Conservation (phyloP, 2,888 invertebrate species). For the Drosophila kuntzei region DNA sequence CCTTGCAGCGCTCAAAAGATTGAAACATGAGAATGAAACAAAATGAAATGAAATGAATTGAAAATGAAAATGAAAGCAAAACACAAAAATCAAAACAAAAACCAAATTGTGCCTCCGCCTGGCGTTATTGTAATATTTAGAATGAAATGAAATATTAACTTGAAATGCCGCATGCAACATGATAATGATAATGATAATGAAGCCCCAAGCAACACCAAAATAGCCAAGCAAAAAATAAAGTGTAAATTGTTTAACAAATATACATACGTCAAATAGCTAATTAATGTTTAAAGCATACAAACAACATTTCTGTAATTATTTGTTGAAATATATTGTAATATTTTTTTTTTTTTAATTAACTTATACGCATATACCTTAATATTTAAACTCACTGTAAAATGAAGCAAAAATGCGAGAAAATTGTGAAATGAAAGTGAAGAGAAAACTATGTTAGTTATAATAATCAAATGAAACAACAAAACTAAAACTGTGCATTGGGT, state of each 20-base stretch:
- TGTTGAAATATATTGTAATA: constrained; percentile 44
- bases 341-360: constrained; percentile 32
- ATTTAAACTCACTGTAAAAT: constrained; percentile 50
- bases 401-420: constrained; percentile 28
- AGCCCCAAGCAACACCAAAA: constrained; percentile 15
- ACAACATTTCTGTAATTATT: constrained; percentile 42
- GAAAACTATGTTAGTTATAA: constrained; percentile 18
- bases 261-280: constrained; percentile 64
- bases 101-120: constrained; percentile 60
- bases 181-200: constrained; percentile 7
- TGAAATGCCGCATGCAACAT: constrained; percentile 5
- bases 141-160: constrained; percentile 3
- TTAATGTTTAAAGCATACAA: constrained; percentile 51
- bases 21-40: constrained; percentile 20
- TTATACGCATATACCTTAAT: constrained; percentile 47
- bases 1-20: constrained; percentile 60
- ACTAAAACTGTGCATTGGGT: constrained; percentile 31
- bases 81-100: constrained; percentile 23
- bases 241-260: constrained; percentile 70
- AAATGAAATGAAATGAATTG: constrained; percentile 34
- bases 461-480: constrained; percentile 11
- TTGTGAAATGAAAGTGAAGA: constrained; percentile 7
- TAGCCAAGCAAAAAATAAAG: constrained; percentile 38
- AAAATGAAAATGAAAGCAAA: no score
- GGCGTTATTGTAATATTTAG: constrained; percentile 38